Evolutionary conservation across 2,113 vertebrate genomes (phyloP).

Genomic region (cat (Felis catus)): DNA sequence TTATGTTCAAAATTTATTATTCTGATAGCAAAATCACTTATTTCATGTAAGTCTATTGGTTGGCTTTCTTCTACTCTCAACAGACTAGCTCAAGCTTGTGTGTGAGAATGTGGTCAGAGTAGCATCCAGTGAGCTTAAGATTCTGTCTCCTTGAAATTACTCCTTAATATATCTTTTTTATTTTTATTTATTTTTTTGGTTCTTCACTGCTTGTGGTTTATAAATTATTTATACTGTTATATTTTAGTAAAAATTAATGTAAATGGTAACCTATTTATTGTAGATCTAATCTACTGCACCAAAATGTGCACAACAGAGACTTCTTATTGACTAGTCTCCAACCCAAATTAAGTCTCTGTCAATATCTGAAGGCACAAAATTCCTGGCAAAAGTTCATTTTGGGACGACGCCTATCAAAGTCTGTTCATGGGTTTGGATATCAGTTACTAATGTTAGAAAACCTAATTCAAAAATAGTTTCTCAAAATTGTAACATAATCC

Average conservation of each 20-base stretch:
- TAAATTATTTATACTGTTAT: neutral
- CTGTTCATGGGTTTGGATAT: neutral
- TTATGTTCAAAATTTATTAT: neutral
- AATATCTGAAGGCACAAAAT: neutral
- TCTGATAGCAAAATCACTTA: neutral
- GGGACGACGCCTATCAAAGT: neutral
- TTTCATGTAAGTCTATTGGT: neutral
- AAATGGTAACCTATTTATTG: neutral
- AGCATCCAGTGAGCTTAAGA: neutral
- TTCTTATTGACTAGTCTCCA: neutral
- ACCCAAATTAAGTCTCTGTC: neutral
- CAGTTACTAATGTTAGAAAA: neutral
- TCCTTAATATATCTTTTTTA: neutral
- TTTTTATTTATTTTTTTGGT: neutral
- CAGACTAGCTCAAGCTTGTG: neutral
- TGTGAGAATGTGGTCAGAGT: too few relatives aligned
- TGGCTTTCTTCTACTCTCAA: neutral
- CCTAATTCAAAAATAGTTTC: neutral
- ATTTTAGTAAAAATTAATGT: neutral
- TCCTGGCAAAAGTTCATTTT: neutral
- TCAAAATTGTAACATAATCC: neutral
- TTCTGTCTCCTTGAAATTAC: neutral
- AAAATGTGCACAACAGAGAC: neutral
- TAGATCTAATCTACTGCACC: neutral
- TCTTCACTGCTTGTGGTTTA: neutral